These are phyloP conservation scores for Hermaeophaga mercurialis DNA, from an alignment of 2,888 invertebrate species.

Conservation along the genomic window DNA sequence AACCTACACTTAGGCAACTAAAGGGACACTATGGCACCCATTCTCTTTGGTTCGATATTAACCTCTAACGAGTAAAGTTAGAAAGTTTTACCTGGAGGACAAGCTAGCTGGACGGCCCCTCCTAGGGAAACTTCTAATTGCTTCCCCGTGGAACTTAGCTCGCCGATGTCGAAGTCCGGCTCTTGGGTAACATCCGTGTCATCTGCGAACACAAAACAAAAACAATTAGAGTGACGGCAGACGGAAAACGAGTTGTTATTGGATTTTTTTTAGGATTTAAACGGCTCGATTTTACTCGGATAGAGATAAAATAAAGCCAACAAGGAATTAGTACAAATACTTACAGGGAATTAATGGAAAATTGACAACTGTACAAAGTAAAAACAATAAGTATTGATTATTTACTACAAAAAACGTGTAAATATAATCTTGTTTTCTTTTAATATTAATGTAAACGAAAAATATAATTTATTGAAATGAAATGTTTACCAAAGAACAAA, in stretches of 20 bases:
- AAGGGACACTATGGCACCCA: background rate
- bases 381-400: too few relatives aligned
- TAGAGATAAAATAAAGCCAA: background rate
- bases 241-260: slow-evolving; percentile 18
- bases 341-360: too few relatives aligned
- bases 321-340: background rate
- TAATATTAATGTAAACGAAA: too few relatives aligned
- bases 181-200: slow-evolving; percentile 64
- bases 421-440: too few relatives aligned
- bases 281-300: background rate
- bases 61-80: slow-evolving; percentile 29
- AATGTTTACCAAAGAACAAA: too few relatives aligned
- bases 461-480: too few relatives aligned
- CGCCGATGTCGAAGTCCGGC: slow-evolving; percentile 61
- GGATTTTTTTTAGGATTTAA: background rate
- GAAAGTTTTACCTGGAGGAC: slow-evolving; percentile 69
- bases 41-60: background rate
- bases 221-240: slow-evolving; percentile 22
- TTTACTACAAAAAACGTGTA: too few relatives aligned
- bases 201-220: slow-evolving; percentile 46
- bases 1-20: slow-evolving; percentile 8
- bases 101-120: slow-evolving; percentile 84
- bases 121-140: slow-evolving; percentile 84
- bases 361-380: too few relatives aligned
- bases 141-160: slow-evolving; percentile 66